Evolutionary conservation across 2,888 invertebrate species (phyloP), one percentile per base, ranked within the genome.

Genomic region (Himalopsyche japonica): DNA sequence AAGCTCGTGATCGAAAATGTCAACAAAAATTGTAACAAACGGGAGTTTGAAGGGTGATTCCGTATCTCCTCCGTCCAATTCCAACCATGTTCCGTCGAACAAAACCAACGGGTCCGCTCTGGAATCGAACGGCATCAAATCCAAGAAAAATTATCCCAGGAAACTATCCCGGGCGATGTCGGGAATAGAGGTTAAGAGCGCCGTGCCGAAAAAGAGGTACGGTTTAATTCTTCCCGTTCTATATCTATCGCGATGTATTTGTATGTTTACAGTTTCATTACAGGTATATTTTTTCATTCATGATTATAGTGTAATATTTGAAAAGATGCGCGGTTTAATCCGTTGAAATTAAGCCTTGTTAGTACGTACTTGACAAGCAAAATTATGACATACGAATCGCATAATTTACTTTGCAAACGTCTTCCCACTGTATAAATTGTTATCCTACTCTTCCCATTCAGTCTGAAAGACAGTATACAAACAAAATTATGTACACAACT

Each of bases 161-260:
- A 83, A 83, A 83, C n/a, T 80, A 27, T 83, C 83, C 49, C 37
- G 80, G 27, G 83, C 79, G 76, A 76, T 47, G 48, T 90, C 90
- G 85, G 87, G 90, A 87, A 92, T 92, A 78, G 91, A 91, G 91
- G 92, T 92, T 86, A 92, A 91, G 88, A 92, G 92, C 90, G 91
- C 88, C 88, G 91, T 92, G 88, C 92, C 92, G 84, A 90, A 91
- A 88, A 89, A 90, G 88, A 90, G 91, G 92, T 92, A 77, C 32
- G 49, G 10, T 32, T 49, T 30, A 27, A 18, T 30, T 30, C 34
- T 43, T 83, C 15, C 57, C 20, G 20, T 57, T 57, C 20, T 57
- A 20, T 20, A 57, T 57, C 57, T 4, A 57, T 57, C 20, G 20
- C 57, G 24, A 57, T 57, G 20, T 5, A 10, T 57, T 57, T 24